phyloP scores from a whole-genome alignment of 2,888 invertebrate species.

The Vesta saturnalis region DNA sequence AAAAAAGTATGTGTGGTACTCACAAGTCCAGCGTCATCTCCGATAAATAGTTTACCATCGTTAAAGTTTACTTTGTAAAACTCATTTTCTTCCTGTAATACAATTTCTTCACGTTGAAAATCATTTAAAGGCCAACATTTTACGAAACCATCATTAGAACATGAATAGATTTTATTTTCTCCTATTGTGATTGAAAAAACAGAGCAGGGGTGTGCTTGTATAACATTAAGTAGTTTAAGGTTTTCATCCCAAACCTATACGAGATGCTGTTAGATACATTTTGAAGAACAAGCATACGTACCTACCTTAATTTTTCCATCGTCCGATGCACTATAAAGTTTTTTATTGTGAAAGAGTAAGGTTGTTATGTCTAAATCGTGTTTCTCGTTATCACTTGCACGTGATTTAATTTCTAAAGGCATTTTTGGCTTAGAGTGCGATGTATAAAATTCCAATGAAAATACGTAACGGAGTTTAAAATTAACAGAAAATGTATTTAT shows the following conservation, averaged over 20 bases:
- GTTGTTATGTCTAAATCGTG: conserved; percentile 53
- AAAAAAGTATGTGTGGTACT: conserved; percentile 51
- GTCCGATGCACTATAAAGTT: conserved; percentile 56
- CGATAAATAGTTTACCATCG: conserved; percentile 65
- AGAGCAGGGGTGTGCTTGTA: conserved; percentile 69
- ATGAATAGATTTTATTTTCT: conserved; percentile 67
- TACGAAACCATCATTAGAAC: conserved; percentile 72
- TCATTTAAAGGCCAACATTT: conserved; percentile 67
- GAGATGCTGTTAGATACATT: conserved; percentile 49
- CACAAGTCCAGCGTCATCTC: conserved; percentile 73
- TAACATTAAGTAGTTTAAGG: conserved; percentile 60
- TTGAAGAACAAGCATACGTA: too few relatives aligned
- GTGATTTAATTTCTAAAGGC: conserved; percentile 60
- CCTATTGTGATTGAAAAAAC: conserved; percentile 69
- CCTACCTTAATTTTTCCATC: conserved; percentile 60
- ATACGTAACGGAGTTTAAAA: too few relatives aligned
- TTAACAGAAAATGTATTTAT: too few relatives aligned
- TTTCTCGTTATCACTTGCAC: conserved; percentile 47
- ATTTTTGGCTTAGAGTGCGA: too few relatives aligned
- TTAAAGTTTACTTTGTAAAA: conserved; percentile 59
- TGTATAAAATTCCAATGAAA: too few relatives aligned
- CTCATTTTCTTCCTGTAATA: conserved; percentile 61
- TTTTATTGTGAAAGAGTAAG: conserved; percentile 50
- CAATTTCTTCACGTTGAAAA: conserved; percentile 54
- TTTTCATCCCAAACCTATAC: conserved; percentile 68